These are phyloP conservation scores for Pomatorhinus ruficollis DNA, from an alignment of 2,113 vertebrate species.

Conservation along the genomic window DNA sequence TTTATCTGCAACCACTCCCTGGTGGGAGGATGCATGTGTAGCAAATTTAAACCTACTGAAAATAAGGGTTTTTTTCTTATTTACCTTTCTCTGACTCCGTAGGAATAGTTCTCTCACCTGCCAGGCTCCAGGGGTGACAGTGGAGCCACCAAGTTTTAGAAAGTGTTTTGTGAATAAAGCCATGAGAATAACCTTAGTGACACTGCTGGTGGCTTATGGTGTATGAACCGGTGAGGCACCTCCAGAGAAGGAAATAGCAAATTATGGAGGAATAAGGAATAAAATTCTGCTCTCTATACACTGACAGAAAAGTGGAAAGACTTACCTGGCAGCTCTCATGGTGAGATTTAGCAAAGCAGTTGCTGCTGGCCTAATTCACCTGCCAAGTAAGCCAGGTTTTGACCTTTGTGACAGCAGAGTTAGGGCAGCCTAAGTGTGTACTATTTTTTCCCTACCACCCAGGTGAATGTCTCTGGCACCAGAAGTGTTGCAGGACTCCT, in stretches of 20 bases:
- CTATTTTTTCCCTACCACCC: not conserved
- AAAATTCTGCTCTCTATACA: not conserved
- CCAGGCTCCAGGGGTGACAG: not conserved
- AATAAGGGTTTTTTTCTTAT: not conserved
- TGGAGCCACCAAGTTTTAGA: not conserved
- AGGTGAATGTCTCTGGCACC: not conserved
- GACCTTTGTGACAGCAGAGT: not conserved
- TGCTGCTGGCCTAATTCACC: not conserved
- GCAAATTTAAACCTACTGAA: not conserved
- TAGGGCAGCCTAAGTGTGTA: not conserved
- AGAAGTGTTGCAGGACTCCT: not conserved
- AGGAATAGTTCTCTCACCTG: not conserved
- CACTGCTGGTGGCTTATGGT: not conserved
- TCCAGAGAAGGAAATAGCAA: not conserved
- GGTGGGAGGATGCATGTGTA: not conserved
- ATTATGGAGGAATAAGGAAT: not conserved
- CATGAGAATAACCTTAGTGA: not conserved
- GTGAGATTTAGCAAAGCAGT: not conserved
- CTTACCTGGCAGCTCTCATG: not conserved
- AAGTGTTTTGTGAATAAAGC: not conserved
- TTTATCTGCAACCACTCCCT: not conserved
- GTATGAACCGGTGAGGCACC: not conserved
- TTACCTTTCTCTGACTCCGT: not conserved
- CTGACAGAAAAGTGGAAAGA: not conserved
- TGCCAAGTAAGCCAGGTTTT: not conserved